Percentiles rank a stretch among this genome's conserved stretches.
Conservation (phyloP, 2,113 vertebrate genomes). For the Chelonoidis abingdonii region DNA sequence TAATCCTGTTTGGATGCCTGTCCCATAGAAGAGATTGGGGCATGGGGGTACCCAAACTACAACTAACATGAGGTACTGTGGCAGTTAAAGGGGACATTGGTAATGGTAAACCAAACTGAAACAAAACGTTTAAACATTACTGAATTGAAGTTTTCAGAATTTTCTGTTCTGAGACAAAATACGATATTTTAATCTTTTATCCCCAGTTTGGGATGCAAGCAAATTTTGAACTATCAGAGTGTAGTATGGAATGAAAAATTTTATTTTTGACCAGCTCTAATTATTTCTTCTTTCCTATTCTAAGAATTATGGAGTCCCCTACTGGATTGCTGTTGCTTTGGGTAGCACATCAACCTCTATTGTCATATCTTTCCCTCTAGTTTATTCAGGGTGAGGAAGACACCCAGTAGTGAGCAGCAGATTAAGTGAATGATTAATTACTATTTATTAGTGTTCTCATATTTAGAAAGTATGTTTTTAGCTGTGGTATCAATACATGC, state of each 20-base stretch:
- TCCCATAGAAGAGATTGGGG: background rate
- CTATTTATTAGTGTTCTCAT: background rate
- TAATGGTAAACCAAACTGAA: background rate
- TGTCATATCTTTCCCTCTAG: conserved; percentile 14
- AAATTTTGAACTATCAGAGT: background rate
- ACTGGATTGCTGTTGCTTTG: background rate
- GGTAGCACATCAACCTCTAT: background rate
- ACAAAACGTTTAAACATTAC: background rate
- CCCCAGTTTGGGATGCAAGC: background rate
- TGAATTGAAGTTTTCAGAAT: background rate
- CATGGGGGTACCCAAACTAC: background rate
- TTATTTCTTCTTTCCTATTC: background rate
- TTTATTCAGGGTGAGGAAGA: conserved; percentile 2
- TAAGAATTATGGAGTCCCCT: background rate
- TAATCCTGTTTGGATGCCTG: background rate
- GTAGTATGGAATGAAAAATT: background rate
- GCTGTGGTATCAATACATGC: background rate
- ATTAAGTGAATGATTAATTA: background rate
- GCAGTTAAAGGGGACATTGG: background rate
- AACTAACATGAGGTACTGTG: background rate
- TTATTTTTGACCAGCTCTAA: background rate
- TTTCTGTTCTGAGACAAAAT: background rate
- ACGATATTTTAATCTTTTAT: background rate
- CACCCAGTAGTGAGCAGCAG: background rate
- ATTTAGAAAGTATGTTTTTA: background rate